phyloP scores from a whole-genome alignment of 2,888 invertebrate species.

The Cephus runcator region DNA sequence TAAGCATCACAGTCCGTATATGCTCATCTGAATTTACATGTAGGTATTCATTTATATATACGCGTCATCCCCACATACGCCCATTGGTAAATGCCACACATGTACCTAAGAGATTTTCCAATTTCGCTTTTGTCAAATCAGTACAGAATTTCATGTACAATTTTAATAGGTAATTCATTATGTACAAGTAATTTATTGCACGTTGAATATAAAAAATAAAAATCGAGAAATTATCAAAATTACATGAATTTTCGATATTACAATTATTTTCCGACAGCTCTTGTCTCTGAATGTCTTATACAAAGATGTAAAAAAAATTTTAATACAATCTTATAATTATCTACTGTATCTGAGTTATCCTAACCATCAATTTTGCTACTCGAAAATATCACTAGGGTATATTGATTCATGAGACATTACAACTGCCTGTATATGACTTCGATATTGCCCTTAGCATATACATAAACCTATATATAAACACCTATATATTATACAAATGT shows the following conservation, averaged over 20 bases:
- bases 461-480: too few species aligned
- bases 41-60: background rate
- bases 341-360: too few species aligned
- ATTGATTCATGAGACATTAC: too few species aligned
- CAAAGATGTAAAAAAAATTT: too few species aligned
- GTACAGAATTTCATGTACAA: background rate
- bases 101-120: background rate
- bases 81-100: background rate
- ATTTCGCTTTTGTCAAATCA: background rate
- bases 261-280: too few species aligned
- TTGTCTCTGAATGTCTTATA: too few species aligned
- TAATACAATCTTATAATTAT: too few species aligned
- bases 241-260: background rate
- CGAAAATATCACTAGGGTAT: too few species aligned
- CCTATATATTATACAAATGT: too few species aligned
- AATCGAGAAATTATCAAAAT: background rate
- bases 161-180: background rate
- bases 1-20: background rate
- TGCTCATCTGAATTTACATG: background rate
- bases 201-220: background rate
- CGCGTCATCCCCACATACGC: background rate
- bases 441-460: too few species aligned
- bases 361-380: too few species aligned
- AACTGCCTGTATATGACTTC: too few species aligned
- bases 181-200: background rate